Evolutionary conservation across 2,113 vertebrate species (phyloP), one percentile per base, ranked within the genome.

Genomic region (Hystrix brachyura): DNA sequence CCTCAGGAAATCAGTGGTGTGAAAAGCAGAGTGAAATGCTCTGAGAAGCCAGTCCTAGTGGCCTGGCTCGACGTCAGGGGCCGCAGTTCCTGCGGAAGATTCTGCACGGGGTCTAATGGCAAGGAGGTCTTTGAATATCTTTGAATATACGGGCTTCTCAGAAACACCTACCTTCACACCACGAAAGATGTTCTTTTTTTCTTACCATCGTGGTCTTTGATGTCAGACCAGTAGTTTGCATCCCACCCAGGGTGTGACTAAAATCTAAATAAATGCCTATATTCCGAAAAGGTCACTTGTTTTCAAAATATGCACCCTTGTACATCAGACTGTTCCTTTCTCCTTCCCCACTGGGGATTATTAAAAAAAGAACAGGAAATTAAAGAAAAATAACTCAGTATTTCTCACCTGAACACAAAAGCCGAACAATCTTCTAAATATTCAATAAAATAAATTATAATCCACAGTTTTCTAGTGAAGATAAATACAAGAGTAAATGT

Each of bases 391-490:
- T 29, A 82, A 87, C 62, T 89, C 84, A 53, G 9, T 81, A 86
- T 92, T 96, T 95, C 86, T 96, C 89, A 94, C 82, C 94, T 96
- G 95, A 96, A 97, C 86, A 95, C 78, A 95, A 87, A 96, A 92
- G 80, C 92, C 96, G 81, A 95, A 88, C 90, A 94, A 76, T 93
- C 76, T 95, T 83, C 95, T 95, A 95, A 83, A 95, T 87, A 96
- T 69, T 96, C 94, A 82, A 85, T 92, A 96, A 95, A 98, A 98
- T 97, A 98, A 97, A 96, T 98, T 96, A 98, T 9, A 96, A 71
- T 96, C 96, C 97, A 97, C 97, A 98, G 96, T 97, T 86, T 97
- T 96, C 96, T 97, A 96, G 90, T 95, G 78, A 97, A 48, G 96
- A 97, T 95, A 97, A 96, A 97, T 94, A 97, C 51, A 94, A 55